Evolutionary conservation across 2,888 invertebrate genomes (phyloP).

Genomic region (Euproctis similis): DNA sequence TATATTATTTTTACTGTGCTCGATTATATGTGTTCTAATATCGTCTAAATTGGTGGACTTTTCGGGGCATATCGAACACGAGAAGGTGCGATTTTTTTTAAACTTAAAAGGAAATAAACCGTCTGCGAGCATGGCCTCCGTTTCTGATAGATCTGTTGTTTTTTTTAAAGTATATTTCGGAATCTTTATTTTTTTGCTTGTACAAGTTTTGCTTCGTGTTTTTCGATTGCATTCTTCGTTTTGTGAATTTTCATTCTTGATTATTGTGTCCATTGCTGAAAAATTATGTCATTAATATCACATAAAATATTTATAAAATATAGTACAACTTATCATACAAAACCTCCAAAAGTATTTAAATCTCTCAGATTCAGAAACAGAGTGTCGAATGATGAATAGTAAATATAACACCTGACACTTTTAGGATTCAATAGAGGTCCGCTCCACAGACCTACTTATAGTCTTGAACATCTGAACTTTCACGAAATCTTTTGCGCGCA

Average conservation of each 20-base stretch:
- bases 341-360: no score
- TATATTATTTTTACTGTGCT: conserved; percentile 44
- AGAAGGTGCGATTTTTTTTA: conserved; percentile 37
- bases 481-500: no score
- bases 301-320: no score
- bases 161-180: conserved; percentile 33
- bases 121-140: conserved; percentile 39
- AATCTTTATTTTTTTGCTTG: conserved; percentile 20
- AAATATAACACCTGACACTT: no score
- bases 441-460: no score
- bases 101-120: conserved; percentile 64
- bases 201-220: conserved; percentile 21
- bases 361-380: no score
- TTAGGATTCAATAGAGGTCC: no score
- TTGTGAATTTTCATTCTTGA: conserved; percentile 43
- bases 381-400: no score
- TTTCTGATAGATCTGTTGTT: conserved; percentile 35
- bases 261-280: conserved; percentile 34
- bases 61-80: conserved; percentile 51
- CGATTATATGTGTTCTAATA: conserved; percentile 40
- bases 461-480: no score
- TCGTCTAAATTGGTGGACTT: conserved; percentile 43
- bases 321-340: no score
- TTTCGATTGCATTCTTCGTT: conserved; percentile 30
- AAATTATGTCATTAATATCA: no score